Base-by-base conservation (phyloP, 2,888 invertebrate species). In the Meganola albula region DNA sequence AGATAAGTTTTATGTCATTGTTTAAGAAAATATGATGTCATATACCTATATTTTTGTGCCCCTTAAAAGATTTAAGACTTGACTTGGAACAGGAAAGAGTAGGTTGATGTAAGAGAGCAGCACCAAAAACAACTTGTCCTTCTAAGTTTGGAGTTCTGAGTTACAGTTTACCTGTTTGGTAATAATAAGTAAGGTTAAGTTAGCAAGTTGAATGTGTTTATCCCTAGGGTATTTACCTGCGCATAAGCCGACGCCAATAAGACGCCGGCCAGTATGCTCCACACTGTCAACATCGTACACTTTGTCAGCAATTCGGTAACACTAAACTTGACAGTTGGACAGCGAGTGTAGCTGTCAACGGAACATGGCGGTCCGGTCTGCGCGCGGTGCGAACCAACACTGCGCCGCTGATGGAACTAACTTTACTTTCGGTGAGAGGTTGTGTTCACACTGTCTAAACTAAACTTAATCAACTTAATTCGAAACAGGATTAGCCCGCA, bases 381-480 rank as follows among this genome's bases (percentile, higher is more conserved):
- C 36, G 63, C 74, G 77, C 75, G 72, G 64, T 60, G 60, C 69
- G 62, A 58, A 73, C 69, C 70, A 63, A 72, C 74, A 85, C 84
- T 84, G 83, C 53, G 60, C 57, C 38, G 42, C 49, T 57, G 57
- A 48, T 56, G 61, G 55, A 23, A 76, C 73, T 65, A 75, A 77
- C 71, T 80, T 80, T 79, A 83, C 79, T 82, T 83, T 84, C 78
- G 58, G 83, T 59, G 57, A 59, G 50, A 58, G 75, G 74, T 51
- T 41, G 72, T 49, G 76, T 71, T 59, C 72, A 83, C 74, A 79
- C 53, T 48, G 20, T 54, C 36, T n/a, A n/a, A n/a, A n/a, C n/a
- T n/a, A n/a, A n/a, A n/a, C n/a, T n/a, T n/a, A n/a, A n/a, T n/a
- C n/a, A n/a, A n/a, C n/a, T n/a, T n/a, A n/a, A n/a, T n/a, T n/a